phyloP scores from a whole-genome alignment of 1,140 invertebrate species.

The Nebria ingens region DNA sequence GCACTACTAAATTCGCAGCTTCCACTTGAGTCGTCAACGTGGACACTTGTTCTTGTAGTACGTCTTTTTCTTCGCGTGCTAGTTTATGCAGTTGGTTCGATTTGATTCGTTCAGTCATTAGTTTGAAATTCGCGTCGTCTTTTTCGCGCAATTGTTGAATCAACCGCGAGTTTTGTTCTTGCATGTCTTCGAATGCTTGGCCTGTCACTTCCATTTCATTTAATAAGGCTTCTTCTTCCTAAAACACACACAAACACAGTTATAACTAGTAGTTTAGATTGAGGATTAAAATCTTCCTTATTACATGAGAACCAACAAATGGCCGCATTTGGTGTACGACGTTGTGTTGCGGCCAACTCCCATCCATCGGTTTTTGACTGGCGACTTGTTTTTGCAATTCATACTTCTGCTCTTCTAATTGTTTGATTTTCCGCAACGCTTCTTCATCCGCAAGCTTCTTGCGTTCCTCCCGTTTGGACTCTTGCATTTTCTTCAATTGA shows the following conservation, averaged over 20 bases:
- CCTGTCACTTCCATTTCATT: conserved; percentile 99
- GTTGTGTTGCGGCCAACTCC: conserved; percentile 37
- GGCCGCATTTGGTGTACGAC: conserved; percentile 41
- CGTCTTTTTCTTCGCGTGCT: conserved; percentile 86
- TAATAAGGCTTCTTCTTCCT: conserved; percentile 89
- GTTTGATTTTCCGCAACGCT: conserved; percentile 87
- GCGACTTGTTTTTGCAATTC: conserved; percentile 73
- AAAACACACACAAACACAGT: not conserved
- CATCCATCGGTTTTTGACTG: conserved; percentile 70
- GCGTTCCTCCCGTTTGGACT: conserved; percentile 83
- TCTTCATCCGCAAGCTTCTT: conserved; percentile 93
- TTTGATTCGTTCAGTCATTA: conserved; percentile 97
- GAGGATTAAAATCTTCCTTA: not conserved
- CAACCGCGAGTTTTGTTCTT: conserved; percentile 93
- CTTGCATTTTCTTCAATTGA: conserved; percentile 76
- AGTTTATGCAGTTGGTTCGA: conserved; percentile 94
- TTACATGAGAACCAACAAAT: conserved; percentile 51
- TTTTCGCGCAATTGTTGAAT: conserved; percentile 95
- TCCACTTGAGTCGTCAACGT: conserved; percentile 87
- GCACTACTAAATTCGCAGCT: conserved; percentile 87
- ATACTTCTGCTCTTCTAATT: conserved; percentile 84
- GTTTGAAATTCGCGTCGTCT: conserved; percentile 98
- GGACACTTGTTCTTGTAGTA: conserved; percentile 75
- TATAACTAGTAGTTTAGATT: not conserved
- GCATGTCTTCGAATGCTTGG: conserved; percentile 98